These are phyloP conservation scores for Eulemur mongoz DNA, from an alignment of 2,797 vertebrate species.

Conservation along the genomic window DNA sequence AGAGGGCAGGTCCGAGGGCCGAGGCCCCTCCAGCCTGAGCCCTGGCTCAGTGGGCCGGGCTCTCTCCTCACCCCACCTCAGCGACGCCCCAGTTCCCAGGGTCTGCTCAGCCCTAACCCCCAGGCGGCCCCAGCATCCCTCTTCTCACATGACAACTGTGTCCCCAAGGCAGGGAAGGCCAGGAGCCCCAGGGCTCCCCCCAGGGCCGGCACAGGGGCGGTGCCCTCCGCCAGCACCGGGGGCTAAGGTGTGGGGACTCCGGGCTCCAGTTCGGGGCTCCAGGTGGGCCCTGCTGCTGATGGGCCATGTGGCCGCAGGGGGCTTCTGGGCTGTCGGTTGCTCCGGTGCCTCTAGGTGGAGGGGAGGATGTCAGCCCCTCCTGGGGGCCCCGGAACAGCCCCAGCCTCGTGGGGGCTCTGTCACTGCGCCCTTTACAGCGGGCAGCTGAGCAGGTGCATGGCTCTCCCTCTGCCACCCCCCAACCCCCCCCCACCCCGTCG, in stretches of 20 bases:
- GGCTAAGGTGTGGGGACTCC: neutral
- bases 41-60: neutral
- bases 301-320: rapidly evolving
- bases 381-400: neutral
- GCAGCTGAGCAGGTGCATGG: neutral
- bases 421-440: too few relatives aligned
- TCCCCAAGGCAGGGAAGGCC: neutral
- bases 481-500: neutral
- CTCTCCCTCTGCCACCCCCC: neutral
- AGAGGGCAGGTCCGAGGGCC: neutral
- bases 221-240: neutral
- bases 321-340: too few relatives aligned
- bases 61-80: neutral
- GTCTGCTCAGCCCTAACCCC: neutral
- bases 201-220: neutral
- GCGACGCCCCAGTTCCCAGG: constrained; percentile 49
- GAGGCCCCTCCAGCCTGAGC: neutral
- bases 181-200: neutral
- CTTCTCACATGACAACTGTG: neutral
- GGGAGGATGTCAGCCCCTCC: neutral
- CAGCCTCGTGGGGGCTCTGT: neutral
- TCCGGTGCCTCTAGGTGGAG: neutral
- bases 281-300: neutral
- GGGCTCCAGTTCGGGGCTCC: neutral
- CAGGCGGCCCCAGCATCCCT: neutral